Conservation (phyloP, 2,888 invertebrate genomes). For the Halictus ligatus region DNA sequence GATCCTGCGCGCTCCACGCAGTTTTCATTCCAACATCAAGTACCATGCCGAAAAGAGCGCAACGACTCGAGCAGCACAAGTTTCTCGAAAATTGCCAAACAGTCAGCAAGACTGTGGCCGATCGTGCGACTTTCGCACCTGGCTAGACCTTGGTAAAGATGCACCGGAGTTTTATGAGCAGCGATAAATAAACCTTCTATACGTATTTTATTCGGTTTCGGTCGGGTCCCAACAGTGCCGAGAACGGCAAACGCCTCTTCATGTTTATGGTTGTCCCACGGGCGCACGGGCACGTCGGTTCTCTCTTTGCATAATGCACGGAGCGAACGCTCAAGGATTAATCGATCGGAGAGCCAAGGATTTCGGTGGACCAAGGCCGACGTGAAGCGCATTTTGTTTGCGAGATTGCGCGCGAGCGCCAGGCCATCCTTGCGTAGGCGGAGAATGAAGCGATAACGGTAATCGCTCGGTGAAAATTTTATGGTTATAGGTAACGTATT, state of each 20-base stretch:
- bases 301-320: neutral
- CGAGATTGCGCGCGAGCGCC: neutral
- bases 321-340: neutral
- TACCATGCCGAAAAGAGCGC: no score
- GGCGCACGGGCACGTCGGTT: neutral
- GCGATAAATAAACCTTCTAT: neutral
- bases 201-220: neutral
- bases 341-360: neutral
- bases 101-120: neutral
- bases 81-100: neutral
- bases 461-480: conserved; percentile 52
- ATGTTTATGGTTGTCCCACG: neutral
- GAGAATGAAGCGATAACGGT: conserved; percentile 42
- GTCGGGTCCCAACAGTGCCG: neutral
- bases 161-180: neutral
- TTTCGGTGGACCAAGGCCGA: conserved; percentile 8
- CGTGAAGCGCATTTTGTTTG: conserved; percentile 33
- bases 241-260: neutral
- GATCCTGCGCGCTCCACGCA: neutral
- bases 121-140: neutral
- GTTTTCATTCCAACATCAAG: neutral
- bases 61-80: no score
- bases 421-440: conserved; percentile 27
- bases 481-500: conserved; percentile 44
- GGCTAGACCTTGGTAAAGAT: neutral